Base-by-base conservation (phyloP, 2,888 invertebrate species). In the Chalcis sispes region DNA sequence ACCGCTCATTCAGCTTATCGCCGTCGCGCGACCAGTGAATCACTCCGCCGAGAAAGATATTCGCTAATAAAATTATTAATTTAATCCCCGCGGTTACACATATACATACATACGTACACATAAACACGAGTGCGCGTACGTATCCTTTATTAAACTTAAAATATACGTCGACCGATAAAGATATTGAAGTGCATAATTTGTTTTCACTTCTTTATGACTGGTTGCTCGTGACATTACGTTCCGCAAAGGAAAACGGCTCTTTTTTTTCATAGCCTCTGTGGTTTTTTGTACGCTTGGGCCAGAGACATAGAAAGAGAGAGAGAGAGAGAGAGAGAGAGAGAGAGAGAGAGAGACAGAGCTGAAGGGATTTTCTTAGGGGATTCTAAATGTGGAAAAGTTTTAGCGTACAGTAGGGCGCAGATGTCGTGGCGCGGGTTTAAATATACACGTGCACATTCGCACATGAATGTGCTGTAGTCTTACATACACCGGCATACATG, bases 311-410 rank as follows among this genome's bases (percentile, higher is more conserved):
- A 32, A 18, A 10, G 36, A 32, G 32, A 18, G 20, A 7, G 36
- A 40, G 50, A 20, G 15, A n/a, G n/a, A n/a, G n/a, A n/a, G n/a
- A n/a, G n/a, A n/a, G n/a, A n/a, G n/a, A n/a, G n/a, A n/a, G n/a
- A n/a, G n/a, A n/a, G n/a, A n/a, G n/a, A n/a, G n/a, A n/a, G n/a
- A n/a, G n/a, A n/a, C n/a, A n/a, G n/a, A n/a, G n/a, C n/a, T n/a
- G n/a, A n/a, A n/a, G n/a, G n/a, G 40, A 52, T 50, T 32, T 48
- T 70, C 52, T 70, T 52, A 72, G n/a, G 54, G 23, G 13, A 58
- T 20, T 27, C 15, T 23, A 62, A 52, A 54, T 29, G 23, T 48
- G 50, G 61, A 75, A 75, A 71, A 75, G 65, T 66, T 75, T 74
- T 58, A 46, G 36, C 61, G 36, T 48, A 61, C 50, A 10, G 20